phyloP scores from a whole-genome alignment of 2,888 invertebrate species.

The Drosophila testacea region DNA sequence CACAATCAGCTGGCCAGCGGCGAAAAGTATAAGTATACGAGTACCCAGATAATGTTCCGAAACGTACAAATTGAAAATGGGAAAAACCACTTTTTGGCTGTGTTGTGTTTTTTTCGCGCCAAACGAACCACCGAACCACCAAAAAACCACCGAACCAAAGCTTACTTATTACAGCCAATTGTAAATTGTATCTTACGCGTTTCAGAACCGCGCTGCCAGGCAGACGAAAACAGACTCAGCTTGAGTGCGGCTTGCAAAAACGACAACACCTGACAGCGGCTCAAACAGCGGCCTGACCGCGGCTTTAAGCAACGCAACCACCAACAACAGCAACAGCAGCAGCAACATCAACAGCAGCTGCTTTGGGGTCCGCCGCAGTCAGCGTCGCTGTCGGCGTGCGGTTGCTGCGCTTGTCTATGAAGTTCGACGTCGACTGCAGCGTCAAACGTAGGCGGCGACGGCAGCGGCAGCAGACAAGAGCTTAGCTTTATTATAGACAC shows the following conservation, averaged over 20 bases:
- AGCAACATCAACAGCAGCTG: not conserved
- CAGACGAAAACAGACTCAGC: constrained; percentile 83
- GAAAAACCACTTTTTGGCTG: constrained; percentile 29
- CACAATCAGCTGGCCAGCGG: constrained; percentile 52
- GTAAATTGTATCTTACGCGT: constrained; percentile 59
- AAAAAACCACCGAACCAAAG: constrained; percentile 7
- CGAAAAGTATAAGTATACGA: constrained; percentile 4
- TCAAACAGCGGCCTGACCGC: constrained; percentile 46
- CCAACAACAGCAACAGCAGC: not conserved
- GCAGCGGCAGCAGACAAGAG: constrained; percentile 16
- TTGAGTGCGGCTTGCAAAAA: constrained; percentile 78
- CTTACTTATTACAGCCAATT: constrained; percentile 9
- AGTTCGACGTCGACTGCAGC: constrained; percentile 34
- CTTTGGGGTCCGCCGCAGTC: not conserved
- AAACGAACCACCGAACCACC: constrained; percentile 19
- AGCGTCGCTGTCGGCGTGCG: constrained; percentile 25
- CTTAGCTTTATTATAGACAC: constrained; percentile 25
- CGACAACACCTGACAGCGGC: constrained; percentile 77
- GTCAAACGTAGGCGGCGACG: constrained; percentile 18
- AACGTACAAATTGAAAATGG: constrained; percentile 8
- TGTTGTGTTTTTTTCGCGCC: constrained; percentile 30
- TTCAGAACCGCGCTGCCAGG: constrained; percentile 82
- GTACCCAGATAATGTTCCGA: constrained; percentile 16
- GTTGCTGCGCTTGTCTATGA: constrained; percentile 35
- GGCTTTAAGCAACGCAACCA: constrained; percentile 15